Evolutionary conservation across 2,888 invertebrate genomes (phyloP).

Genomic region (Ochropleura plecta): DNA sequence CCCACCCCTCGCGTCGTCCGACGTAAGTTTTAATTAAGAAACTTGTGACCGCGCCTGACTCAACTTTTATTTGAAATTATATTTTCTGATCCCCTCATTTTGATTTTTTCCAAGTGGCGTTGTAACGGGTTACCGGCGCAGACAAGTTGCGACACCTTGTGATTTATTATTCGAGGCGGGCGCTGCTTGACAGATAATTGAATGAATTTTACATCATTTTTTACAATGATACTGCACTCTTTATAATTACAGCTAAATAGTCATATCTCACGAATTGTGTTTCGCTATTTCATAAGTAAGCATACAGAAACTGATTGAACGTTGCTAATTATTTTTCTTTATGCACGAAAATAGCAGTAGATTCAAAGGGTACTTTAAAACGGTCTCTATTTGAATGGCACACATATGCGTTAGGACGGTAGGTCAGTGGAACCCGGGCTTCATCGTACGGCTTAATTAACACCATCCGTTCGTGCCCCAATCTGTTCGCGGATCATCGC

Average conservation of each 20-base stretch:
- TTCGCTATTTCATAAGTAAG: not conserved
- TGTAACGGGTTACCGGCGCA: conserved; percentile 84
- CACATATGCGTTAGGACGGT: conserved; percentile 41
- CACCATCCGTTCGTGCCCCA: conserved; percentile 75
- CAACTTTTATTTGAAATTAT: conserved; percentile 90
- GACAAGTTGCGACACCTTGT: conserved; percentile 85
- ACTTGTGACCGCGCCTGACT: conserved; percentile 89
- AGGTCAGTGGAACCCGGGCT: conserved; percentile 61
- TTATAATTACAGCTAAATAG: conserved; percentile 37
- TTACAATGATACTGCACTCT: conserved; percentile 56
- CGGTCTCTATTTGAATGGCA: conserved; percentile 36
- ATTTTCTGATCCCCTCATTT: conserved; percentile 87
- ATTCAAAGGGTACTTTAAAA: conserved; percentile 21
- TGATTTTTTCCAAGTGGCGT: conserved; percentile 82
- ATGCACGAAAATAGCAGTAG: conserved; percentile 12
- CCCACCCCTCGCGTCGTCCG: conserved; percentile 85
- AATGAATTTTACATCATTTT: conserved; percentile 76
- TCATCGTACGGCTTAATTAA: conserved; percentile 83
- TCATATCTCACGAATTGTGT: not conserved
- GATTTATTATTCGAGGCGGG: conserved; percentile 84
- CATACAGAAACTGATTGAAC: not conserved
- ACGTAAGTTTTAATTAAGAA: conserved; percentile 91
- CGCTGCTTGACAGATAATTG: conserved; percentile 77
- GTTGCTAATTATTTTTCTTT: not conserved
- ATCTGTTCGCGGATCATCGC: conserved; percentile 86